phyloP scores from a whole-genome alignment of 1,140 invertebrate species.

The Nymphalis io region DNA sequence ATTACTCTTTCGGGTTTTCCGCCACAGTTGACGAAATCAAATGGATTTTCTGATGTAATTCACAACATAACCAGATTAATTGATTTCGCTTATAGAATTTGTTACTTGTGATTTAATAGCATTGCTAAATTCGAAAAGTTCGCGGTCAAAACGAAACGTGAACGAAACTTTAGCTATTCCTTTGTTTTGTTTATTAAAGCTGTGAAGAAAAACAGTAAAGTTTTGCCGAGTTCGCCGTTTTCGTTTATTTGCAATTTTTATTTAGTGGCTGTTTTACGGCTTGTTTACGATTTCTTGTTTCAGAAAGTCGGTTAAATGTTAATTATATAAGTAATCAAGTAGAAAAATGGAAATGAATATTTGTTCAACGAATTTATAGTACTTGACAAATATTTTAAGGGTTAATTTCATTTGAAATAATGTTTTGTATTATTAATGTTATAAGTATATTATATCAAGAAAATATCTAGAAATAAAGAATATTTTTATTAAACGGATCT shows the following conservation, averaged over 20 bases:
- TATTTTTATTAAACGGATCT: too few species aligned
- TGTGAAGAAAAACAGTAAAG: conserved; percentile 57
- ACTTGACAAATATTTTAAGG: too few species aligned
- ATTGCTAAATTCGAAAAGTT: conserved; percentile 39
- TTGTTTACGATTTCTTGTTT: conserved; percentile 53
- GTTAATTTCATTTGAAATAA: too few species aligned
- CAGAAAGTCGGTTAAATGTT: conserved; percentile 39
- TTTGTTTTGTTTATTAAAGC: conserved; percentile 71
- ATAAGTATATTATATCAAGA: too few species aligned
- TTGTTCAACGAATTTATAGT: too few species aligned
- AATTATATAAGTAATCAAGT: not conserved
- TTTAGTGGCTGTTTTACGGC: conserved; percentile 57
- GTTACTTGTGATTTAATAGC: conserved; percentile 36
- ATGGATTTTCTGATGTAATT: conserved; percentile 27
- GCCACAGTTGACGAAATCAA: conserved; percentile 18
- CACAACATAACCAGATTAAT: conserved; percentile 28
- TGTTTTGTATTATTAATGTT: too few species aligned
- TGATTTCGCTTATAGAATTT: conserved; percentile 36
- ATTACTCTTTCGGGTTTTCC: conserved; percentile 39
- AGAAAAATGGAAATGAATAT: too few species aligned
- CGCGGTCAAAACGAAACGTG: conserved; percentile 51
- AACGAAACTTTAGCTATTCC: conserved; percentile 64
- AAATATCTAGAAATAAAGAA: too few species aligned
- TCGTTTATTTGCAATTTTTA: conserved; percentile 70
- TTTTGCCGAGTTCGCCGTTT: conserved; percentile 57